Base-by-base conservation (phyloP, 2,113 vertebrate species). In the Pseudonaja textilis region DNA sequence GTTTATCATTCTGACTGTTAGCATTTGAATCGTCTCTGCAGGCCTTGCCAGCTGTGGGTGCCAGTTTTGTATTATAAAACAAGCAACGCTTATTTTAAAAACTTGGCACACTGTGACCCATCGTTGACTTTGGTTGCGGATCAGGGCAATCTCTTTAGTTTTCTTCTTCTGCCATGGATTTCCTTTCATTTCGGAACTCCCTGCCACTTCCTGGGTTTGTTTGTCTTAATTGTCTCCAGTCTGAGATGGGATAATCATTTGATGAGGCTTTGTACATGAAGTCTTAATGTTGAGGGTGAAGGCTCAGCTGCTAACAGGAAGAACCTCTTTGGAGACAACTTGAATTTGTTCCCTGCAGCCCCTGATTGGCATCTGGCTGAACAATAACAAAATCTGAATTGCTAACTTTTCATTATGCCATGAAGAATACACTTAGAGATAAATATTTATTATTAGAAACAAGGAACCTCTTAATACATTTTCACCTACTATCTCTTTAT, bases 181-280 rank as follows among this genome's bases (percentile, higher is more conserved):
- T 97, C 97, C 96, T 96, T 96, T 94, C 0, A 0, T 95, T 96
- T 96, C 96, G 96, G 92, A 94, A 93, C 95, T 96, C 96, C 95
- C 96, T 97, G 96, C 96, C 97, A 96, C 97, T 98, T 98, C 97
- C 98, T 98, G 97, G 96, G 97, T 97, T 98, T 98, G 97, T 98
- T 98, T 98, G 97, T 97, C 96, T 96, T 97, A 85, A 93, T 96
- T 96, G 97, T 97, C 97, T 98, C 96, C 97, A 96, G 91, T 94
- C 90, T 3, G 95, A 96, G 96, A 97, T 90, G 0, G 95, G 96
- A 97, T 95, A 97, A 95, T 95, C 94, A 4, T 96, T 90, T 95
- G 94, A 95, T 92, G 91, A 45, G 87, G 91, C 94, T 97, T 97
- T 96, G 86, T 96, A 91, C 93, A 87, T 96, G 14, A 54, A 90